A percentile compares a stretch with the other conserved stretches of the same genome.
Evolutionary conservation across 2,113 vertebrate species (phyloP).

Genomic region (Lepus timidus): DNA sequence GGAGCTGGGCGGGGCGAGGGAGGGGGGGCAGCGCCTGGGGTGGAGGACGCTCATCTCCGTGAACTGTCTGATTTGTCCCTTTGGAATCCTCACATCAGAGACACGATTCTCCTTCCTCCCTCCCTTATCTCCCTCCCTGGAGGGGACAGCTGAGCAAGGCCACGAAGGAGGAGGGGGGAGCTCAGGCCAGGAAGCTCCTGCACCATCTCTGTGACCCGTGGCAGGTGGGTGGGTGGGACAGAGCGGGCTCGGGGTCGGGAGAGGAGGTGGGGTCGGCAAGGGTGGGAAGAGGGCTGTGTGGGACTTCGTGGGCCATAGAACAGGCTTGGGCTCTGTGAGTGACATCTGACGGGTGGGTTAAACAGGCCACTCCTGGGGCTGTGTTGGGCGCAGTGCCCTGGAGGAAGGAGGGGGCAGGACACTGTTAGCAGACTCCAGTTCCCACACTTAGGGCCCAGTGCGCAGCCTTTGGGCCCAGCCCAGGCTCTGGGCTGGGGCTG

Average conservation of each 20-base stretch:
- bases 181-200: neutral
- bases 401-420: neutral
- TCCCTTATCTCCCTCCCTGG: too few species aligned
- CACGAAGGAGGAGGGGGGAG: rapidly evolving
- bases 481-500: neutral
- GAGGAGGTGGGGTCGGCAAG: neutral
- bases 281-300: neutral
- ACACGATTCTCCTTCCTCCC: neutral
- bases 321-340: neutral
- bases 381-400: rapidly evolving
- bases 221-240: neutral
- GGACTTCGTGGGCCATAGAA: neutral
- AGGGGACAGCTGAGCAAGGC: neutral
- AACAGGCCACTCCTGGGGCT: neutral
- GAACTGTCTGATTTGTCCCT: neutral
- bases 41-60: neutral
- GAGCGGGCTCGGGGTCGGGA: rapidly evolving
- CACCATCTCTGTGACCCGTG: neutral
- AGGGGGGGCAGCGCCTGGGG: neutral
- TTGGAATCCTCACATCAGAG: neutral
- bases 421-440: neutral
- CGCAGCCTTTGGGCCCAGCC: neutral
- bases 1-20: neutral
- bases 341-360: neutral
- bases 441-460: neutral